phyloP scores from a whole-genome alignment of 1,140 invertebrate species.

The Ceratina australensis region DNA sequence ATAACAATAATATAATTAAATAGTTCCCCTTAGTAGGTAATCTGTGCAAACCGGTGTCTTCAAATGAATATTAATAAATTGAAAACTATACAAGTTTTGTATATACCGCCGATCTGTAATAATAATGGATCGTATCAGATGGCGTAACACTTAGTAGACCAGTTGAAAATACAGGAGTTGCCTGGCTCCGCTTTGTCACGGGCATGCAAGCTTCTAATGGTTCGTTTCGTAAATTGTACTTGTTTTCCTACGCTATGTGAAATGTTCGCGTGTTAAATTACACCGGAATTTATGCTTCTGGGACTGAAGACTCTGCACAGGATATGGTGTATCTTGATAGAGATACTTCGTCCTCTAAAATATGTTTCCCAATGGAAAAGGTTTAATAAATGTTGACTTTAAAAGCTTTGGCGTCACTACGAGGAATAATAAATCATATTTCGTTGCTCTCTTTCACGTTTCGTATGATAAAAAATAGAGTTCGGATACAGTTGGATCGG shows the following conservation, averaged over 20 bases:
- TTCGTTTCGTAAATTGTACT: conserved; percentile 62
- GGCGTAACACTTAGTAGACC: conserved; percentile 31
- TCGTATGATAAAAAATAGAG: conserved; percentile 17
- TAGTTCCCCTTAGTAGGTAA: too few species aligned
- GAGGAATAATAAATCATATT: conserved; percentile 35
- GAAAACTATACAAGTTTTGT: conserved; percentile 16
- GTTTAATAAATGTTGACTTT: conserved; percentile 63
- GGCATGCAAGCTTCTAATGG: conserved; percentile 79
- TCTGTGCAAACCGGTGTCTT: too few species aligned
- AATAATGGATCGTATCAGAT: conserved; percentile 31
- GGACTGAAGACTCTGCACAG: conserved; percentile 36
- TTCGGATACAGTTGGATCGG: background rate
- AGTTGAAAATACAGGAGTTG: conserved; percentile 39
- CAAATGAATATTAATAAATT: too few species aligned
- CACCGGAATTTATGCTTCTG: conserved; percentile 41
- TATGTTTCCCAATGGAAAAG: conserved; percentile 55
- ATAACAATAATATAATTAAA: too few species aligned
- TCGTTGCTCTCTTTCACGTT: conserved; percentile 17
- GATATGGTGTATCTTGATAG: conserved; percentile 46
- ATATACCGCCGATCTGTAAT: conserved; percentile 26
- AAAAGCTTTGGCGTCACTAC: conserved; percentile 53
- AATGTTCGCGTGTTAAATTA: conserved; percentile 40
- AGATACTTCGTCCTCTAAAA: conserved; percentile 30
- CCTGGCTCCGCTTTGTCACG: conserved; percentile 71
- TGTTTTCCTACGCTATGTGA: conserved; percentile 59